Evolutionary conservation across 92 coral and sea anemone species (phyloP).

Genomic region (Hydrozoanthus gracilis): DNA sequence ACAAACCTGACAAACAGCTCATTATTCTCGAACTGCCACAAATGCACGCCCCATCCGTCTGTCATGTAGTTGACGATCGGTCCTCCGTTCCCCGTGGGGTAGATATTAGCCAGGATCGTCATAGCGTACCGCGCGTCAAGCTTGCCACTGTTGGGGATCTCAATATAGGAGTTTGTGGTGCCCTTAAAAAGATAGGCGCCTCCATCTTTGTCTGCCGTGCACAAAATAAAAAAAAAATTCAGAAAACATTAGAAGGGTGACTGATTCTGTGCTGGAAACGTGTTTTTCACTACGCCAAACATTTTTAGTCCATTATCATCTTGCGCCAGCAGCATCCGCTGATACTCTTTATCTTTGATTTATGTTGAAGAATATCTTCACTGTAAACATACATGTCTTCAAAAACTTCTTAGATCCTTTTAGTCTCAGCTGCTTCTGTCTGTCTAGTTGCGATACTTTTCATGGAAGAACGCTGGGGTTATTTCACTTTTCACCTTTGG

Average conservation of each 20-base stretch:
- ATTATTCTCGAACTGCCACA: constrained; percentile 97
- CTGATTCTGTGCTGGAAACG: neutral
- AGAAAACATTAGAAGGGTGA: neutral
- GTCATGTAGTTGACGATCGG: constrained; percentile 95
- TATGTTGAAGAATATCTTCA: no score
- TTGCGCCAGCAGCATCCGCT: no score
- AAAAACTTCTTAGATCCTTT: no score
- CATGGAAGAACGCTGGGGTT: no score
- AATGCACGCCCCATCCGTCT: constrained; percentile 94
- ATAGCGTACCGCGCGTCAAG: constrained; percentile 92
- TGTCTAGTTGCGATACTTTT: no score
- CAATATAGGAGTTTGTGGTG: constrained; percentile 82
- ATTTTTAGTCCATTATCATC: no score
- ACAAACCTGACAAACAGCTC: constrained; percentile 96
- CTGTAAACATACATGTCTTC: no score
- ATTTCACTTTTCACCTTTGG: no score
- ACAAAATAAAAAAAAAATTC: neutral
- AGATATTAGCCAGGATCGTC: constrained; percentile 91
- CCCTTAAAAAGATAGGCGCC: constrained; percentile 94
- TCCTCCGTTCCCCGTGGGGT: constrained; percentile 92
- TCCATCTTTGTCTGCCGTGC: constrained; percentile 60
- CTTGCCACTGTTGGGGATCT: constrained; percentile 84
- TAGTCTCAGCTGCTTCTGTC: no score
- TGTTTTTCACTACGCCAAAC: no score
- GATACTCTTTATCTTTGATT: no score